phyloP scores from a whole-genome alignment of 2,888 invertebrate species.

The Polietes domitor region DNA sequence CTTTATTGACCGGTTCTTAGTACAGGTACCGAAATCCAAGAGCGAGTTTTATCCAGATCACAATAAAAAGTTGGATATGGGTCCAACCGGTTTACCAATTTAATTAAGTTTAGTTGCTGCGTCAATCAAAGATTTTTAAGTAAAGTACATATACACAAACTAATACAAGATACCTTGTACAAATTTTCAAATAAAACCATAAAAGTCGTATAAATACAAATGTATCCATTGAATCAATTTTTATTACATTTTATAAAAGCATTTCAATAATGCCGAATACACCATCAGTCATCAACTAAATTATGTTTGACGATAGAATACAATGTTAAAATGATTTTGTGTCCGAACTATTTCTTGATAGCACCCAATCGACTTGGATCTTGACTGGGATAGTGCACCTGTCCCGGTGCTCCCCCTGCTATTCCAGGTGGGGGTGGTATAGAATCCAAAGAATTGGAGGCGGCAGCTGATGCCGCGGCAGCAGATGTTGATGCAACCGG shows the following conservation, averaged over 20 bases:
- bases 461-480: slow-evolving; percentile 68
- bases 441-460: slow-evolving; percentile 69
- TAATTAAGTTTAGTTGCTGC: slow-evolving; percentile 22
- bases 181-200: slow-evolving; percentile 20
- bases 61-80: slow-evolving; percentile 72
- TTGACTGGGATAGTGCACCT: slow-evolving; percentile 97
- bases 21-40: slow-evolving; percentile 78
- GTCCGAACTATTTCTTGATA: slow-evolving; percentile 74
- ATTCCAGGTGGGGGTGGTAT: slow-evolving; percentile 81
- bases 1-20: slow-evolving; percentile 76
- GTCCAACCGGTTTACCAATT: no score
- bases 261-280: slow-evolving; percentile 33
- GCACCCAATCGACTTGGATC: slow-evolving; percentile 96
- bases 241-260: slow-evolving; percentile 26
- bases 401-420: slow-evolving; percentile 82
- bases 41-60: slow-evolving; percentile 75
- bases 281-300: slow-evolving; percentile 42
- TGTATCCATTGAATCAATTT: slow-evolving; percentile 4
- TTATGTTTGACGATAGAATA: slow-evolving; percentile 29
- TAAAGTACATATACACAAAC: background rate
- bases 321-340: background rate
- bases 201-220: background rate
- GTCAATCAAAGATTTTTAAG: slow-evolving; percentile 19
- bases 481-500: slow-evolving; percentile 78
- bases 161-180: slow-evolving; percentile 13